These are phyloP conservation scores for Spondyliosoma cantharus DNA, from an alignment of 2,797 vertebrate genomes.

Conservation along the genomic window DNA sequence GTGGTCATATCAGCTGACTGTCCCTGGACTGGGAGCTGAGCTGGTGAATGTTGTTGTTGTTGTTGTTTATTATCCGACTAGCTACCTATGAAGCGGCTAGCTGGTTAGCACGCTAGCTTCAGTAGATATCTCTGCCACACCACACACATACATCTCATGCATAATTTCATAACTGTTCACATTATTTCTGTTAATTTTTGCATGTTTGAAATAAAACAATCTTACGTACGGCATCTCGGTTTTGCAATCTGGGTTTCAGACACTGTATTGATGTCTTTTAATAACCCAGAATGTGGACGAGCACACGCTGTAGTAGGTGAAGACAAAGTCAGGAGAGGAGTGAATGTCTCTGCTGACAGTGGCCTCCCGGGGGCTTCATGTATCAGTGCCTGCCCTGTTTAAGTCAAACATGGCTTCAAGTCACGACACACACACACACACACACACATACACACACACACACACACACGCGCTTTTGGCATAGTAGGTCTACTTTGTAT, in stretches of 20 bases:
- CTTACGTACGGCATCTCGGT: too few species aligned
- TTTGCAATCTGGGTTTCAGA: neutral
- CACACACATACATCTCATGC: too few species aligned
- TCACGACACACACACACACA: constrained; percentile 12
- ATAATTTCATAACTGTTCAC: too few species aligned
- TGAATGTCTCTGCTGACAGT: constrained; percentile 20
- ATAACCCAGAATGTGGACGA: neutral
- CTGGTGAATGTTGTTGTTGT: too few species aligned
- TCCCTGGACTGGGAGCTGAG: too few species aligned
- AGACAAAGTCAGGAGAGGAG: constrained; percentile 21
- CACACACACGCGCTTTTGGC: neutral
- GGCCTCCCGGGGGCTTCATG: constrained; percentile 30
- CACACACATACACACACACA: constrained; percentile 16
- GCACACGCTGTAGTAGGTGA: neutral
- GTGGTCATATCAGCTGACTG: too few species aligned
- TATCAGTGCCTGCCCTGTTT: constrained; percentile 43
- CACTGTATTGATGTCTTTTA: neutral
- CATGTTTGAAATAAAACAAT: too few species aligned
- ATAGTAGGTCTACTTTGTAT: neutral
- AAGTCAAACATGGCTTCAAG: constrained; percentile 44
- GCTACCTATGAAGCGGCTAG: too few species aligned
- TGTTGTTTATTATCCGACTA: too few species aligned
- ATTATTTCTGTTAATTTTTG: too few species aligned
- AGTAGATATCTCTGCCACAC: too few species aligned
- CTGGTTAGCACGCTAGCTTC: too few species aligned